Conservation (phyloP, 2,888 invertebrate genomes). For the Andrena haemorrhoa region DNA sequence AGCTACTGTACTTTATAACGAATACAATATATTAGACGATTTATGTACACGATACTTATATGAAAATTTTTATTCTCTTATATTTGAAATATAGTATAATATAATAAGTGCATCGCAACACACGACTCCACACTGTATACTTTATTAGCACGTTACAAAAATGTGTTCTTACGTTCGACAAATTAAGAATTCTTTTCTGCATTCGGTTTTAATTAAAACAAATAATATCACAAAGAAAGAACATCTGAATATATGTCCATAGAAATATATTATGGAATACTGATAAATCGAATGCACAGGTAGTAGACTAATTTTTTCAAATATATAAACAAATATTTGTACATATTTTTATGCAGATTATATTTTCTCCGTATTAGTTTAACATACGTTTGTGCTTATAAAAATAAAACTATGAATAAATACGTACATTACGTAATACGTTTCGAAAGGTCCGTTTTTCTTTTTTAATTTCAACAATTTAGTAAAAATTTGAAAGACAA, state of each 20-base stretch:
- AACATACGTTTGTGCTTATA: slow-evolving; percentile 54
- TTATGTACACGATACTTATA: neutral
- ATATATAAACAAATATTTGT: slow-evolving; percentile 2
- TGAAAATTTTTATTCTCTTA: slow-evolving; percentile 28
- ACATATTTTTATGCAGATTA: slow-evolving; percentile 39
- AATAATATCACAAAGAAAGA: slow-evolving; percentile 40
- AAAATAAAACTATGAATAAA: slow-evolving; percentile 63
- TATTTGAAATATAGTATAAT: slow-evolving; percentile 20
- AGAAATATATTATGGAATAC: neutral
- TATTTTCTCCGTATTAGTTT: slow-evolving; percentile 35
- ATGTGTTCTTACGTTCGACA: neutral
- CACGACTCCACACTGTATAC: slow-evolving; percentile 14
- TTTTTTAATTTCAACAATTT: slow-evolving; percentile 39
- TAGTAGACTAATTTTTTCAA: neutral
- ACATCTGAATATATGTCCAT: slow-evolving; percentile 34
- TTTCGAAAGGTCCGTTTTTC: slow-evolving; percentile 32
- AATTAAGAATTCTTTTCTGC: neutral
- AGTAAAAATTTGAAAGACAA: slow-evolving; percentile 49
- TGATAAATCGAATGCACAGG: slow-evolving; percentile 8
- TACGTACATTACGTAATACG: slow-evolving; percentile 25
- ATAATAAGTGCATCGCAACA: slow-evolving; percentile 14
- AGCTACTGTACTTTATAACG: neutral
- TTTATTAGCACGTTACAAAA: slow-evolving; percentile 22
- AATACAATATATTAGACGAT: neutral
- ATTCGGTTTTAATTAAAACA: slow-evolving; percentile 13